Base-by-base conservation (phyloP, 2,113 vertebrate species). In the Peromyscus californicus region DNA sequence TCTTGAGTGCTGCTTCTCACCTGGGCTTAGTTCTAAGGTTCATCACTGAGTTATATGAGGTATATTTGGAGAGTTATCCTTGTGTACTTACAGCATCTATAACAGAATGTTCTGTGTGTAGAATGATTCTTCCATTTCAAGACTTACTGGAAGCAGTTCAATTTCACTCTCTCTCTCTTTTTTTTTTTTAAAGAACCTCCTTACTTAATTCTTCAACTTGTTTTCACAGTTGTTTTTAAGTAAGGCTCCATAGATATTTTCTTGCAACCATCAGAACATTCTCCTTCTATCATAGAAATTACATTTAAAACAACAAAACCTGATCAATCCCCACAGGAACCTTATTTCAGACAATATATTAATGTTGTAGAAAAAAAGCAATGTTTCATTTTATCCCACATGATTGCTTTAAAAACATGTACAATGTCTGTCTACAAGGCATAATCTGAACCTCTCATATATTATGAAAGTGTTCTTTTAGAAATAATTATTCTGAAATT, bases 21-120 rank as follows among this genome's bases (percentile, higher is more conserved):
- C 80, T 94, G 92, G 0, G 19, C 42, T 94, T 95, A 89, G 76
- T 91, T 98, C 70, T 54, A 91, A 98, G 98, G 97, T 98, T 99
- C 97, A 97, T 95, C 69, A 76, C 97, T 98, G 96, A 98, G 97
- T 98, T 98, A 98, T 94, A 95, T 89, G 97, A 94, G 97, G 84
- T 92, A 59, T 83, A 76, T 93, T 95, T 70, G 93, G 92, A 95
- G 97, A 97, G 92, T 78, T 88, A 69, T 82, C 95, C 39, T 76
- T 93, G 63, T 94, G 93, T 54, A 90, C 94, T 91, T 61, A 10
- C 26, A 84, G 69, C 59, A 93, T 76, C 84, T 88, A 33, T 65
- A 78, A 93, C 67, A 48, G 85, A 93, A 94, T 94, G 69, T 74
- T 86, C 79, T 84, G 42, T 31, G 2, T 79, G 39, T 76, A 51